Base-by-base conservation (phyloP, 2,888 invertebrate species). In the Aphelenchoides bicaudatus region DNA sequence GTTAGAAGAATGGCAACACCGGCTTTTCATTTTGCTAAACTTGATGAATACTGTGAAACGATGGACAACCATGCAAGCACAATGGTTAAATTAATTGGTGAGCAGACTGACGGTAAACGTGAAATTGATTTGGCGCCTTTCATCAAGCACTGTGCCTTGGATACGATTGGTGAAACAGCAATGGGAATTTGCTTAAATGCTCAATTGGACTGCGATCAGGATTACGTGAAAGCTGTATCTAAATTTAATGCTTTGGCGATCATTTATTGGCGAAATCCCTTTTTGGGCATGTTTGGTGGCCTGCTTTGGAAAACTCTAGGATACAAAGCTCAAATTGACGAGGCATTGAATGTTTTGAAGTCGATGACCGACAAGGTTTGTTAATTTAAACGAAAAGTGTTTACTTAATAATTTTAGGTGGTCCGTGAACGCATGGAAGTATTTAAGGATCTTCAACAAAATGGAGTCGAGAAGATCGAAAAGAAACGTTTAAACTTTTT, bases 91-190 rank as follows among this genome's bases (percentile, higher is more conserved):
- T n/a, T n/a, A n/a, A n/a, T n/a, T n/a, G n/a, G n/a, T n/a, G n/a
- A n/a, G n/a, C n/a, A n/a, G n/a, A n/a, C n/a, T n/a, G n/a, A n/a
- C n/a, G n/a, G n/a, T n/a, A n/a, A n/a, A n/a, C n/a, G n/a, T n/a
- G n/a, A 51, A 25, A 68, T 81, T 54, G 80, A 84, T 64, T 75
- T 82, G n/a, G 81, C 80, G 47, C 80, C 80, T 10, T 75, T 78
- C 47, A 75, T 82, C n/a, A 80, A 81, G 3, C 72, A 79, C 1
- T 82, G 82, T 67, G 80, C 84, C 1, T 71, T 83, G 52, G 83
- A 84, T 67, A 82, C 61, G 37, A 66, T 66, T 29, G 59, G 88
- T 21, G 87, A 89, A 13, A 58, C 66, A 6, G 65, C 65, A 2
- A 67, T 66, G 63, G 65, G 63, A 16, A 46, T 56, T n/a, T 23